Base-by-base conservation (phyloP, 1,140 invertebrate genomes). In the Saccostrea echinata region DNA sequence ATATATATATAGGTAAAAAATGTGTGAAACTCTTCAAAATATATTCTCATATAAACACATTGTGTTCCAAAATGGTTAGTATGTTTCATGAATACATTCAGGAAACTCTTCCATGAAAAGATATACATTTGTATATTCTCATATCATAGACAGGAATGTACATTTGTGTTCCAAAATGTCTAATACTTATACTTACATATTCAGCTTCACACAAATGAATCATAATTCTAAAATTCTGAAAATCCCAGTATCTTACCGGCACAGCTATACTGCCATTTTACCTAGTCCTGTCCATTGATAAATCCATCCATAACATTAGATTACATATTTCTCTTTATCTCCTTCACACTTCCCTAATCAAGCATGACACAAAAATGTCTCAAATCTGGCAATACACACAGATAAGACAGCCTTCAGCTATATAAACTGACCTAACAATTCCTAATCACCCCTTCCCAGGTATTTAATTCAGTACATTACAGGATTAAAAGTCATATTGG, bases 241-340 rank as follows among this genome's bases (percentile, higher is more conserved):
- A 43, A 43, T 43, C 9, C 6, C 43, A 43, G 6, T 8, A 2
- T 6, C 68, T 76, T 76, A 76, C 68, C 68, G n/a, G n/a, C 24
- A 30, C 4, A 76, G 55, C 55, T 61, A 76, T 76, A 27, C 27
- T 24, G 68, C 27, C 33, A 33, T 16, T 24, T 33, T 76, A 8
- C 68, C 68, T 76, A 64, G 16, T 13, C 68, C 24, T 27, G 13
- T 33, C 68, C 68, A 76, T 76, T 76, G 68, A 76, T 76, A 76
- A 76, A 76, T 76, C 68, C 27, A 30, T 76, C 27, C 27, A 76
- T 27, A 76, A 27, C 16, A 33, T 18, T 30, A 33, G 27, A 76
- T 76, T 76, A 76, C 68, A 76, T 76, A 76, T 76, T 76, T 76
- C 68, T 76, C 68, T 76, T 76, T 76, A 76, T 76, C 68, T 33